Base-by-base conservation (phyloP, 2,113 vertebrate species). In the Stigmatopora argus region DNA sequence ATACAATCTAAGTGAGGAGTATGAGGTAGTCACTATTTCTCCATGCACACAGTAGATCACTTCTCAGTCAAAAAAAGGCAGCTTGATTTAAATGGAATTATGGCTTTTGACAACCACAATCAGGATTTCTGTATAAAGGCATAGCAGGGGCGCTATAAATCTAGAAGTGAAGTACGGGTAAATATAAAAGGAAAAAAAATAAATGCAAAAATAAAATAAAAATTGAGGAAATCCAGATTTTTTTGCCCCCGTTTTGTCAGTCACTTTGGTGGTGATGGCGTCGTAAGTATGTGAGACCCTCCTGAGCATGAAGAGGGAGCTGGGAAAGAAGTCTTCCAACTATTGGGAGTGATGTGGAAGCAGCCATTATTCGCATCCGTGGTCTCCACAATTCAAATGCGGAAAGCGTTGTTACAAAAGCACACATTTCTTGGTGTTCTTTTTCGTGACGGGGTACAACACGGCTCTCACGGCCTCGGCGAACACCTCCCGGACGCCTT, bases 391-490 rank as follows among this genome's bases (percentile, higher is more conserved):
- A 90, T 91, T 89, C 89, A 87, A 84, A 80, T 51, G 65, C 72
- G 71, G 78, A 67, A 67, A 78, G 65, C 69, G 67, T 71, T 77
- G 86, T 92, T 97, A 95, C 88, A 96, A 91, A 0, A 98, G 82
- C 71, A 95, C 89, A 65, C 94, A 98, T 84, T 94, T 98, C 71
- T 92, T 94, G 74, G 85, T 64, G 74, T 91, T 94, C 89, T 95
- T 98, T 92, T 96, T 95, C 58, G 89, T 90, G 72, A 92, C 89
- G 47, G 94, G 94, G 78, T 95, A 93, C 72, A 98, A 92, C 80
- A 97, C 93, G 1, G 94, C 94, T 23, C 92, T 90, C 60, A 96
- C 92, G 4, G 94, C 94, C 83, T 98, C 94, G 0, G 88, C 92
- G 67, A 98, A 96, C 79, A 98, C 94, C 71, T 96, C 93, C 55